A percentile compares a stretch with the other conserved stretches of the same genome.
Conservation (phyloP, 2,113 vertebrate genomes). For the Periophthalmus modestus region DNA sequence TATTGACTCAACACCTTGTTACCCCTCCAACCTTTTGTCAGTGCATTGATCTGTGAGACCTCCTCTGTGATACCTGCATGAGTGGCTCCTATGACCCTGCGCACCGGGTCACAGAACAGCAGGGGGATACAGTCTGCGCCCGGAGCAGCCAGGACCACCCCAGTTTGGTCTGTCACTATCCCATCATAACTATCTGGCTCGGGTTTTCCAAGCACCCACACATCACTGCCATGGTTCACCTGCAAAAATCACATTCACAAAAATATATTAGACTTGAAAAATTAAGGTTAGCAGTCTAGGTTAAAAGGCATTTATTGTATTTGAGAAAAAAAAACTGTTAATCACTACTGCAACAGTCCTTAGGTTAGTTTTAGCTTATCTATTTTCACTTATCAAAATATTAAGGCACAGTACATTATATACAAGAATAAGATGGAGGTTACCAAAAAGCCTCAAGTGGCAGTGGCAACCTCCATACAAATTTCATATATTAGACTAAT, state of each 20-base stretch:
- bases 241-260: constrained; percentile 31
- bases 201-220: constrained; percentile 82
- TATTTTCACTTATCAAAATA: too few relatives aligned
- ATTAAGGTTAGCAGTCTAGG: not conserved
- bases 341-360: too few relatives aligned
- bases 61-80: constrained; percentile 83
- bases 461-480: too few relatives aligned
- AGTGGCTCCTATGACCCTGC: constrained; percentile 86
- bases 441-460: too few relatives aligned
- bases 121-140: constrained; percentile 94
- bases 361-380: too few relatives aligned
- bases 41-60: too few relatives aligned
- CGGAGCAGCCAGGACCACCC: constrained; percentile 84
- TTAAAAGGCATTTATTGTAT: not conserved
- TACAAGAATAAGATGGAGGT: too few relatives aligned
- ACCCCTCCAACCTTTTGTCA: not conserved
- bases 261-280: not conserved
- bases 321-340: too few relatives aligned
- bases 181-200: constrained; percentile 88
- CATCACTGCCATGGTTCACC: constrained; percentile 82
- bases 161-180: constrained; percentile 83
- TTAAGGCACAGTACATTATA: too few relatives aligned
- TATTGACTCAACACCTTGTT: not conserved
- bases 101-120: constrained; percentile 88
- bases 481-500: too few relatives aligned